These are phyloP conservation scores for Julus scanicus DNA, from an alignment of 2,888 invertebrate genomes.

Conservation along the genomic window DNA sequence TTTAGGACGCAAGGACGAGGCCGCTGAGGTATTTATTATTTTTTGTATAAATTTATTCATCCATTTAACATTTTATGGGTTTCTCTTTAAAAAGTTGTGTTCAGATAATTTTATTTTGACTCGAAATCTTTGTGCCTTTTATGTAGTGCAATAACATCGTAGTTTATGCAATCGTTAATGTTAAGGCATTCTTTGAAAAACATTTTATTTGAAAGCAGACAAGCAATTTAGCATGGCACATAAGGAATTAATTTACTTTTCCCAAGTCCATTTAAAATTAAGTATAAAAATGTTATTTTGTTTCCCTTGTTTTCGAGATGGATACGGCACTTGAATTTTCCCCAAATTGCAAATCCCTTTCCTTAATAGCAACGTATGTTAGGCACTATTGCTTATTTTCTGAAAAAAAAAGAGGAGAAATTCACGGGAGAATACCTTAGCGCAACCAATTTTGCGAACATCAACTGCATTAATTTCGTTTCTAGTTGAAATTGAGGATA, in stretches of 20 bases:
- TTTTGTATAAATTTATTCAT: background rate
- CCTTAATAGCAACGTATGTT: background rate
- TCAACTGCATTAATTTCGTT: background rate
- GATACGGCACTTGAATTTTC: background rate
- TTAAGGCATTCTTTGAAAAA: background rate
- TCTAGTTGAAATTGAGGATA: background rate
- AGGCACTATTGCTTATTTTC: background rate
- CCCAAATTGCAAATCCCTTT: background rate
- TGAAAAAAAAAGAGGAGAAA: background rate
- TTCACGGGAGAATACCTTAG: background rate
- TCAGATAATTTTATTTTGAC: background rate
- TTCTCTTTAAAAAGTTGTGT: background rate
- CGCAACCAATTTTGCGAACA: background rate
- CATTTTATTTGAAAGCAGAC: background rate
- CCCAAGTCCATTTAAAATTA: background rate
- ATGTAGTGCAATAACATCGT: background rate
- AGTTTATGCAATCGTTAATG: background rate
- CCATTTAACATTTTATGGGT: background rate
- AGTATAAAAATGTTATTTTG: background rate
- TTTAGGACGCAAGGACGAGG: slow-evolving; percentile 83
- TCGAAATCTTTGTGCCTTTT: background rate
- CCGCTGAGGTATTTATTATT: slow-evolving; percentile 71
- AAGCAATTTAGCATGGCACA: background rate
- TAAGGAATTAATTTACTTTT: background rate
- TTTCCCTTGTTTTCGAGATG: background rate